These are phyloP conservation scores for Slavum lentiscoides DNA, from an alignment of 2,888 invertebrate genomes.

Conservation along the genomic window DNA sequence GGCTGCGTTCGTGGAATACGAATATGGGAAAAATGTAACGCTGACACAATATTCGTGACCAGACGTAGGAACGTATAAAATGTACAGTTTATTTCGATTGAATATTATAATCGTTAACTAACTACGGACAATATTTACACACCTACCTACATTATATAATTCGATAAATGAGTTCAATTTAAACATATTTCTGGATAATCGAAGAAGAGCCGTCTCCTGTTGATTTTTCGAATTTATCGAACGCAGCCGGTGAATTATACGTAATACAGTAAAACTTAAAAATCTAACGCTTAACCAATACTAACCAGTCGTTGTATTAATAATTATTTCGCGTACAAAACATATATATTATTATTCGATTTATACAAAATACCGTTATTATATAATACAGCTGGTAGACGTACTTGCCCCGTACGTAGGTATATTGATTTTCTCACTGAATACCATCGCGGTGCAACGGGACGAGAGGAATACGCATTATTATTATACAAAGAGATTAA, in stretches of 20 bases:
- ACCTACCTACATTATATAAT: too few species aligned
- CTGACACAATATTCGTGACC: neutral
- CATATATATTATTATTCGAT: neutral
- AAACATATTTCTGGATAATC: too few species aligned
- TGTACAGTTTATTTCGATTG: neutral
- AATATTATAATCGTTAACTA: too few species aligned
- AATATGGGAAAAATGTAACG: neutral
- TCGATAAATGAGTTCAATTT: neutral
- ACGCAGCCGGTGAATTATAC: neutral
- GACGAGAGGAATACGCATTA: too few species aligned
- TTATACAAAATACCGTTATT: neutral
- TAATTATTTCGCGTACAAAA: neutral
- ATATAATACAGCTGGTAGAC: too few species aligned
- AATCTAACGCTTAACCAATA: constrained; percentile 6
- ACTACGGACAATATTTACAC: too few species aligned
- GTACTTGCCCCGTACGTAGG: too few species aligned
- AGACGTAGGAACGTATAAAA: neutral
- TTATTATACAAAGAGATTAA: too few species aligned
- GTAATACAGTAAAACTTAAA: constrained; percentile 1
- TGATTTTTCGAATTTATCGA: neutral
- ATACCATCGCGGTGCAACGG: too few species aligned
- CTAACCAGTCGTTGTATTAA: constrained; percentile 30
- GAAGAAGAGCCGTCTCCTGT: too few species aligned
- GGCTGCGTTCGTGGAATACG: neutral
- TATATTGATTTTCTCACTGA: too few species aligned